These are phyloP conservation scores for Synanthedon myopaeformis DNA, from an alignment of 2,888 invertebrate species.

Conservation along the genomic window DNA sequence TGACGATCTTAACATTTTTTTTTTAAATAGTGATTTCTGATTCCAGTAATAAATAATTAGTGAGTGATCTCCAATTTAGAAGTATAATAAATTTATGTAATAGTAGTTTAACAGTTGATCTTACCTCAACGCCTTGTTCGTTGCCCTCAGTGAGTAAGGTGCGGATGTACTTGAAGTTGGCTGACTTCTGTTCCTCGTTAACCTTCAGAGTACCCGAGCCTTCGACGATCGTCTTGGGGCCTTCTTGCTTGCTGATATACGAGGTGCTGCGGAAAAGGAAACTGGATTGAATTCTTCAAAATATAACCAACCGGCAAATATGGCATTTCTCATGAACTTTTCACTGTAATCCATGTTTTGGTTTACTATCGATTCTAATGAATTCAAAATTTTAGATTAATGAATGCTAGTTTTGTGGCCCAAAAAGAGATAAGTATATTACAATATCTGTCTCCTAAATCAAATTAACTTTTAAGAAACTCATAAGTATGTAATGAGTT, in stretches of 20 bases:
- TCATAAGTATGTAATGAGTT: no score
- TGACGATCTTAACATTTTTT: neutral
- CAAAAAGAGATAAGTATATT: no score
- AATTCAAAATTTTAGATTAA: no score
- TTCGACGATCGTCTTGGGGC: slow-evolving; percentile 78
- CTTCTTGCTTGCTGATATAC: slow-evolving; percentile 78
- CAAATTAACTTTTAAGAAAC: no score
- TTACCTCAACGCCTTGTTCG: slow-evolving; percentile 75
- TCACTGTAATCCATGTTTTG: no score
- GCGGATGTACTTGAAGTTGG: slow-evolving; percentile 80
- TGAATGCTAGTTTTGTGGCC: no score
- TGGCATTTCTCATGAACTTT: no score
- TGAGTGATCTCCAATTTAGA: no score
- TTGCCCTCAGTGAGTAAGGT: slow-evolving; percentile 74
- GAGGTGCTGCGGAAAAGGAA: slow-evolving; percentile 60
- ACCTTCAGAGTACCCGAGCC: slow-evolving; percentile 80
- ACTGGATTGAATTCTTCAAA: neutral
- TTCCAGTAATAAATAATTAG: neutral
- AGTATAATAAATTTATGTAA: no score
- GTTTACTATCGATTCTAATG: no score
- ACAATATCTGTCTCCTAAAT: no score
- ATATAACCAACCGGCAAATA: no score
- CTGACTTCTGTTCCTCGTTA: slow-evolving; percentile 75
- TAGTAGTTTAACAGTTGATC: neutral
- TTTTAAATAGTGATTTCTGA: neutral